Evolutionary conservation across 1,140 invertebrate genomes (phyloP), one percentile per base, ranked within the genome.

Genomic region (Ephestia elutella): DNA sequence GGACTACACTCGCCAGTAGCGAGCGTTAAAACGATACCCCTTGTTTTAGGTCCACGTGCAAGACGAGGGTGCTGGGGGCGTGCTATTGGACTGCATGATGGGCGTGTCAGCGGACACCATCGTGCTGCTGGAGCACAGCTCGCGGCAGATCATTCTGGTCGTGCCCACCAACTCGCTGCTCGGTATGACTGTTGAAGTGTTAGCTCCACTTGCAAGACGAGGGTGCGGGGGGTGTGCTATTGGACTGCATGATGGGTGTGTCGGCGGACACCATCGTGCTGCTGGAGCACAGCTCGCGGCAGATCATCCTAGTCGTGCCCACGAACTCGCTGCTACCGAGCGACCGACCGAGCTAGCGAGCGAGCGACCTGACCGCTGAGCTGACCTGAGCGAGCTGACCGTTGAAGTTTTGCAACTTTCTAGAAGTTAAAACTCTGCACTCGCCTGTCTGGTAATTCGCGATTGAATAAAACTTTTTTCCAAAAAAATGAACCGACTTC

Each of bases 31-130:
- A 25, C 21, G 7, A 3, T 25, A 25, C 2, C 2, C 7, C 2
- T 25, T 7, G 7, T 44, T 66, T 25, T 58, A 86, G 86, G 77
- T 88, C 8, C 81, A 83, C 80, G 82, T 88, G 5, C 83, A 86
- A 68, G 86, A 88, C 49, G 83, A 88, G 65, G 86, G 86, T 2
- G 75, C 82, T 0, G 81, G 83, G 1, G 86, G 94, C 86, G 91
- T 91, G 2, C 80, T 92, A 60, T 88, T 95, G 10, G 95, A 97
- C 62, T 96, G 95, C 78, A 93, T 96, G 60, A 89, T 98, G 57
- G 97, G 95, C 0, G 93, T 99, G 57, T 97, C 96, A 17, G 91
- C 93, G 10, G 96, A 98, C 73, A 95, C 93, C 0, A 89, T 98
- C 49, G 96, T 98, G 19, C 86, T 98, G 10, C 92, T 98, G 48